Evolutionary conservation across 2,113 vertebrate genomes (phyloP), one percentile per base, ranked within the genome.

Genomic region (Hassar affinis): DNA sequence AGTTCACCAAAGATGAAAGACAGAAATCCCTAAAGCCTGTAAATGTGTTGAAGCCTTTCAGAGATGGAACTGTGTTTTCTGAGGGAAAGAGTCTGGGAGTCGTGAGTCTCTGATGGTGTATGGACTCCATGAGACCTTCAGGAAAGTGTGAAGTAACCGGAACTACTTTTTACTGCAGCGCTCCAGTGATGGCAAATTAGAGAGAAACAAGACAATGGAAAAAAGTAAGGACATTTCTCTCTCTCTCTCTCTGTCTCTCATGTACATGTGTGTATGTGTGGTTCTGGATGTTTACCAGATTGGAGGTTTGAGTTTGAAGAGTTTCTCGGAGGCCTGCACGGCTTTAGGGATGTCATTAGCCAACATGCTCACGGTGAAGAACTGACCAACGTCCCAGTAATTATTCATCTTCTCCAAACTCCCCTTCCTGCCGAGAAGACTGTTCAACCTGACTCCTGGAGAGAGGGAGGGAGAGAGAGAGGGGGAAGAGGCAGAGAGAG

Each of bases 301-400:
- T 1, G 98, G 97, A 45, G 98, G 96, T 75, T 97, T 98, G 90
- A 99, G 93, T 90, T 95, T 98, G 90, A 98, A 99, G 87, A 99
- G 95, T 81, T 94, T 97, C 88, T 99, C 97, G 0, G 97, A 96
- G 30, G 97, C 96, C 88, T 97, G 96, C 2, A 97, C 95, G 0
- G 96, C 96, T 93, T 98, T 99, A 30, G 94, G 95, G 84, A 95
- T 91, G 87, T 98, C 95, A 66, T 79, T 95, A 69, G 95, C 95
- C 84, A 99, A 90, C 95, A 99, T 97, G 95, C 95, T 96, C 80
- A 99, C 94, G 0, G 89, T 97, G 91, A 99, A 96, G 91, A 98
- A 97, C 89, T 98, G 96, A 78, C 97, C 96, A 54, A 98, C 95
- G 12, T 99, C 98, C 96, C 97, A 99, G 93, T 98, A 99, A 90